Evolutionary conservation across 2,113 vertebrate genomes (phyloP), one percentile per base, ranked within the genome.

Genomic region (Setophaga kirtlandii): DNA sequence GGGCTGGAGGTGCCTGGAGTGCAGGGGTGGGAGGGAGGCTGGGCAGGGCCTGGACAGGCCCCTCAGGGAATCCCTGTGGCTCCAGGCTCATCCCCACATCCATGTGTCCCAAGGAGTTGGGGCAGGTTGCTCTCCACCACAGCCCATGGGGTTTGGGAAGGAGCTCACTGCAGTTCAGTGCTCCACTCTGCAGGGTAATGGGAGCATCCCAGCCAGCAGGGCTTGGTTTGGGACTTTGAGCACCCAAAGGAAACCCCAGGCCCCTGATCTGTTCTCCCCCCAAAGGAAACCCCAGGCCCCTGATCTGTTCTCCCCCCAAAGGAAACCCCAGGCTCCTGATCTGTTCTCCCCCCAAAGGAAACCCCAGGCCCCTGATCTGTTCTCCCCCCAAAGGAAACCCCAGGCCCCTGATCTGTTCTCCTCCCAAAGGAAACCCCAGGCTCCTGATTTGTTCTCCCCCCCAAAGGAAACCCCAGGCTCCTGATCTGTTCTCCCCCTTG

Each of bases 81-180:
- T 55, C 47, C 17, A 28, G n/a, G 44, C 23, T 69, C 3, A 20
- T 52, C 7, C 21, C 10, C n/a, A 14, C 5, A 17, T 14, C 63
- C 63, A 21, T 2, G 12, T 35, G 39, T 46, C 19, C 0, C 1
- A n/a, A 83, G 69, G 80, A 83, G 53, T 11, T 0, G 0, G 39
- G 30, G 64, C 76, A 83, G 35, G 65, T 50, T 94, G 55, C 21
- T 87, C 31, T 60, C 60, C 55, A 11, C 46, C 23, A 2, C 74
- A 23, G 60, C 4, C 4, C 4, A 33, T 50, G 59, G 50, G 33
- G 11, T 53, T 91, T 87, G 90, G 83, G 78, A 84, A 64, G 41
- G 37, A 92, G 35, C 53, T 37, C 46, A 21, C 12, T 0, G 0
- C 35, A 86, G 35, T 30, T n/a, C 81, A 68, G 33, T 2, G 10